Conservation (phyloP, 1,140 invertebrate genomes). For the Adelges cooleyi region DNA sequence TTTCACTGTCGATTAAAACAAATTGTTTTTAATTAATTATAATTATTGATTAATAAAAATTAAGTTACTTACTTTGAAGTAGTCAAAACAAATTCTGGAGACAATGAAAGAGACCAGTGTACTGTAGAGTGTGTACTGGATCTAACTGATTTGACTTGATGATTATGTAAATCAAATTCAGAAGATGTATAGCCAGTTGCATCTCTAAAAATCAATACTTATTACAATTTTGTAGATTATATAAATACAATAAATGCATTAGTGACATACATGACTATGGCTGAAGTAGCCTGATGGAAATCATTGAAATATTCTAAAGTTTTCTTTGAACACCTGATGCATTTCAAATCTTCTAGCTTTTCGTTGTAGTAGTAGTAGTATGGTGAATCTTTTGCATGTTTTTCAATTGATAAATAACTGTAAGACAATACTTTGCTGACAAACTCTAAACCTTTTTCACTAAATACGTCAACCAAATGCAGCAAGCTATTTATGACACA, state of each 20-base stretch:
- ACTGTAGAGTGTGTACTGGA: neutral
- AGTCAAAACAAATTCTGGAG: neutral
- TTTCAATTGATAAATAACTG: conserved; percentile 1
- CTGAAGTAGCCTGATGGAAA: neutral
- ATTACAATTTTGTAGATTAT: neutral
- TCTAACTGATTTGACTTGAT: neutral
- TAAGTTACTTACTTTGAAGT: neutral
- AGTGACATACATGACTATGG: neutral
- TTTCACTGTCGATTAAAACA: neutral
- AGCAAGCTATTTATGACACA: conserved; percentile 14
- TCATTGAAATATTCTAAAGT: neutral
- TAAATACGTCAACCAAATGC: conserved; percentile 10
- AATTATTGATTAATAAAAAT: neutral
- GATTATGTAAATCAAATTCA: neutral
- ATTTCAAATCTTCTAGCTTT: neutral
- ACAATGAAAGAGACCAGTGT: conserved; percentile 4
- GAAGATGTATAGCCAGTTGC: neutral
- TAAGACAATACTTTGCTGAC: conserved; percentile 2
- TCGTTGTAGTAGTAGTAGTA: conserved; percentile 9
- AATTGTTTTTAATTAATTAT: neutral
- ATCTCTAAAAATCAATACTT: conserved; percentile 3
- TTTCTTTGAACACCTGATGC: conserved; percentile 4
- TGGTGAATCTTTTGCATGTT: conserved; percentile 1
- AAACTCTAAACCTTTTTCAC: conserved; percentile 2
- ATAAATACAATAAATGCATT: too few species aligned